Percentiles rank a stretch among this genome's conserved stretches.
phyloP scores from a whole-genome alignment of 2,888 invertebrate genomes.

The Pecten maximus region DNA sequence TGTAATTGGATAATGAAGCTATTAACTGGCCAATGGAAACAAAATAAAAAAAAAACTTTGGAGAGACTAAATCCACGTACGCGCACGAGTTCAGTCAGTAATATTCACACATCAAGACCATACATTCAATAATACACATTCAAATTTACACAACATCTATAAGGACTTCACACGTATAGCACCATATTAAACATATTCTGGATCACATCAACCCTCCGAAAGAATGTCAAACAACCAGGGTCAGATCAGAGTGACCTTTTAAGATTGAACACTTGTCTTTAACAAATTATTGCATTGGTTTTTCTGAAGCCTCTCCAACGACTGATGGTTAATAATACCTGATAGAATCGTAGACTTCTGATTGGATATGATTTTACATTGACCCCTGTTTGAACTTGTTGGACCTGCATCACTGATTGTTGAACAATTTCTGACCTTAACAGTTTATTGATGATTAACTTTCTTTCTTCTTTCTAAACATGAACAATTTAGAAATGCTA shows the following conservation, averaged over 20 bases:
- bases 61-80: no score
- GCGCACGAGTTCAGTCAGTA: no score
- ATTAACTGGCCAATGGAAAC: slow-evolving; percentile 2
- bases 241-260: not conserved
- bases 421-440: not conserved
- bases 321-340: not conserved
- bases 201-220: not conserved
- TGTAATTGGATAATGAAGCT: not conserved
- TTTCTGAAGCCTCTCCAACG: not conserved
- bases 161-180: slow-evolving; percentile 10
- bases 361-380: not conserved
- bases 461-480: not conserved
- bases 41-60: not conserved
- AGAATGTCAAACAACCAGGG: not conserved
- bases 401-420: not conserved
- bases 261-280: not conserved
- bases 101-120: not conserved
- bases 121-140: not conserved
- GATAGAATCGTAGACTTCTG: no score
- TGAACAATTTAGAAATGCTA: not conserved
- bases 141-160: not conserved
- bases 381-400: not conserved
- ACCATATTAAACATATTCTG: not conserved
- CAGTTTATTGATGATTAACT: not conserved
- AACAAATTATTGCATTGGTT: not conserved